Conservation (phyloP, 2,113 vertebrate genomes). For the Caracal caracal region DNA sequence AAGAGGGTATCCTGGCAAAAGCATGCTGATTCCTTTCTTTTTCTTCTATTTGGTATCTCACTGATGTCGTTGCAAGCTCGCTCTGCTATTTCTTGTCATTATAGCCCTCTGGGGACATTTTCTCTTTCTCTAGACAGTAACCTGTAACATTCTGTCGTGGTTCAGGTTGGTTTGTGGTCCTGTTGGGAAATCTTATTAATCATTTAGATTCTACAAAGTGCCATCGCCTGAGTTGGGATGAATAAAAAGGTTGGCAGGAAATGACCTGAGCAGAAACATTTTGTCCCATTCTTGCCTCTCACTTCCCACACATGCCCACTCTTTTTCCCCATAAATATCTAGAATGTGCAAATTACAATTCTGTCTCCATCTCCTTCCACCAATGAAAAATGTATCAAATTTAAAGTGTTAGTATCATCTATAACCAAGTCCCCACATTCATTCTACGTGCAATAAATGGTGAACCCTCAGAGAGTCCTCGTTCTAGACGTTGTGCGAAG, state of each 20-base stretch:
- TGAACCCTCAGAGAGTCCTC: not conserved
- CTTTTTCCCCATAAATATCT: slow-evolving; percentile 28
- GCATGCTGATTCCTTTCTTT: not conserved
- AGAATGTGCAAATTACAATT: slow-evolving; percentile 24
- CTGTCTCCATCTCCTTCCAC: slow-evolving; percentile 17
- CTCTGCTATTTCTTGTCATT: slow-evolving; percentile 36
- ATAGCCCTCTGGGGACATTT: not conserved
- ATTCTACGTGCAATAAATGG: not conserved
- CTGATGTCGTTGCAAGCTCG: not conserved
- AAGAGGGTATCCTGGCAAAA: not conserved
- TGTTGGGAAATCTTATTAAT: slow-evolving; percentile 50
- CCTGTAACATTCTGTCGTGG: not conserved
- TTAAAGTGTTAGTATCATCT: not conserved
- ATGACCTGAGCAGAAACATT: slow-evolving; percentile 45
- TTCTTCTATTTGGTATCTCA: not conserved
- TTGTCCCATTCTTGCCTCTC: not conserved
- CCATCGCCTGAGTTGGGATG: not conserved
- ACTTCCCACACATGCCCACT: slow-evolving; percentile 18
- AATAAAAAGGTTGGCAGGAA: slow-evolving; percentile 52
- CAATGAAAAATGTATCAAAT: slow-evolving; percentile 33
- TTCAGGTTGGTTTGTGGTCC: slow-evolving; percentile 26
- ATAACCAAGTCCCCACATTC: not conserved
- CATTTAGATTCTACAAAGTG: slow-evolving; percentile 12
- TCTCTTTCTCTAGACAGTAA: slow-evolving; percentile 41
- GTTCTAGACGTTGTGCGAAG: not conserved